Base-by-base conservation (phyloP, 2,113 vertebrate genomes). In the Microtus montanus region DNA sequence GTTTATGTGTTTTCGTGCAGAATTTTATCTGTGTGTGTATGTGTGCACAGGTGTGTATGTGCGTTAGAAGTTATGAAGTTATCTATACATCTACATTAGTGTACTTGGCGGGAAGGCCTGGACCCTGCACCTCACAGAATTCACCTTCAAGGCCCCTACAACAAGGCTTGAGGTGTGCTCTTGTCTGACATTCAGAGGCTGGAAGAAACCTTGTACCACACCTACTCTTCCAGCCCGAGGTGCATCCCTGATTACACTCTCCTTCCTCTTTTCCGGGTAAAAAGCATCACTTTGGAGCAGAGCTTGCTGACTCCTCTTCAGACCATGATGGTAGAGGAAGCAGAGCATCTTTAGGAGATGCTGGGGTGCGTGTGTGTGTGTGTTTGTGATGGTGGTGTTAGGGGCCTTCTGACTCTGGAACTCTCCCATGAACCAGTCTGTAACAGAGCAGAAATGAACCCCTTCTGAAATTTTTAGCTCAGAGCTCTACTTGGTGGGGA, bases 281-380 rank as follows among this genome's bases (percentile, higher is more conserved):
- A 75, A 75, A 79, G 83, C n/a, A 58, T 85, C 93, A 84, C 86
- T 96, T 93, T 92, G 78, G 44, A 63, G 71, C 19, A 38, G 92
- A 92, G 49, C 52, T 88, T 38, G 6, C 63, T 94, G 92, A 44
- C 64, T 84, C 52, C 85, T 73, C n/a, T 71, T 79, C 90, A 49
- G 1, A 88, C 41, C 58, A 17, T 35, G 49, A 68, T 44, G 52
- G 83, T 49, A 75, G 35, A 61, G 49, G 77, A 85, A 91, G 24
- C 75, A 24, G 24, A 49, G 24, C 2, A 11, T 75, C 79, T 71
- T 71, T 70, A 80, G 54, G 41, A 89, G 74, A 64, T 70, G 77
- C n/a, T 33, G 24, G 79, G 4, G 44, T 63, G 35, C 5, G 79
- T n/a, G 41, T 44, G 22, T 26, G 73, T 38, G 70, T 71, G 35